A percentile compares a stretch with the other conserved stretches of the same genome.
Conservation (phyloP, 2,113 vertebrate genomes). For the Ariopsis seemanni region DNA sequence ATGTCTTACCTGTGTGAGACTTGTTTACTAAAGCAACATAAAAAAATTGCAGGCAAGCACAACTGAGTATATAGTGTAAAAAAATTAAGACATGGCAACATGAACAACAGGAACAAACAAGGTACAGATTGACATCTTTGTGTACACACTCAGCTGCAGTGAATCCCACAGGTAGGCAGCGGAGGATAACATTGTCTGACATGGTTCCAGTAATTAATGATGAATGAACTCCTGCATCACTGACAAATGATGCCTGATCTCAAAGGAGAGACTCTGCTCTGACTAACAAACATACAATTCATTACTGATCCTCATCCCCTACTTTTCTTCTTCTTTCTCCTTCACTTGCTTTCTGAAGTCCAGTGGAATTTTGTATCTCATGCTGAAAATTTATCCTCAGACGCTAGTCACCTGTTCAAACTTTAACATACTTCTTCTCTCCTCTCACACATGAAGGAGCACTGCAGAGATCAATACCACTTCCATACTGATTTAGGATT, state of each 20-base stretch:
- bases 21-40: slow-evolving; percentile 2
- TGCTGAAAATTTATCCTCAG: slow-evolving; percentile 19
- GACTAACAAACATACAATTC: slow-evolving; percentile 76
- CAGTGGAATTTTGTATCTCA: slow-evolving; percentile 22
- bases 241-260: slow-evolving; percentile 76
- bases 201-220: slow-evolving; percentile 73
- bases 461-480: slow-evolving; percentile 15
- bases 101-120: slow-evolving; percentile 40
- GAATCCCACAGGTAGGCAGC: slow-evolving; percentile 72
- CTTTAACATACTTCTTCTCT: slow-evolving; percentile 26
- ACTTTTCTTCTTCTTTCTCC: background rate
- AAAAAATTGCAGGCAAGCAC: background rate
- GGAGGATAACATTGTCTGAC: slow-evolving; percentile 75
- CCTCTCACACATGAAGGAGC: background rate
- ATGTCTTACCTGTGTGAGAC: background rate
- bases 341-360: slow-evolving; percentile 19
- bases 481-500: slow-evolving; percentile 9
- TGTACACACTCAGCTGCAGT: slow-evolving; percentile 51
- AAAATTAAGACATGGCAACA: slow-evolving; percentile 29
- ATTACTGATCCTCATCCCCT: slow-evolving; percentile 56
- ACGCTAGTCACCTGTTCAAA: slow-evolving; percentile 11
- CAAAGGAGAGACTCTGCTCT: slow-evolving; percentile 69
- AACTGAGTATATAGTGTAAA: slow-evolving; percentile 8
- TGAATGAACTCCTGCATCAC: slow-evolving; percentile 78
- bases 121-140: slow-evolving; percentile 39